Percentiles rank a stretch among this genome's conserved stretches.
These are phyloP conservation scores for Lomographa bimaculata DNA, from an alignment of 2,888 invertebrate species.

Conservation along the genomic window DNA sequence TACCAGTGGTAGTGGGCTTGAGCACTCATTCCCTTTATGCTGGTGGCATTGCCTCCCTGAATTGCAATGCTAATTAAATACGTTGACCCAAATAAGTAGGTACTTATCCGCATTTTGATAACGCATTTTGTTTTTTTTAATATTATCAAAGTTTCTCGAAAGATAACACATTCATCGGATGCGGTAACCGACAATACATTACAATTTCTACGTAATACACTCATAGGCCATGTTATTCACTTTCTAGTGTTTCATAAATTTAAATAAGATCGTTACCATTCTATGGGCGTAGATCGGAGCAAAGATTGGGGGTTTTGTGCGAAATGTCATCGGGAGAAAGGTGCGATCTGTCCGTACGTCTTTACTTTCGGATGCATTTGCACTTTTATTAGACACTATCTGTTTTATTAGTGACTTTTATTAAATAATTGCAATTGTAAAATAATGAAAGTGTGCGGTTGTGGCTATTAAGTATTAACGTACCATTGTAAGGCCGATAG, in stretches of 20 bases:
- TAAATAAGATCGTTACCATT: conserved; percentile 63
- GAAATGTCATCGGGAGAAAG: conserved; percentile 23
- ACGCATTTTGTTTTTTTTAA: too few species aligned
- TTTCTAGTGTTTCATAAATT: conserved; percentile 59
- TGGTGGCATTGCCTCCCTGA: too few species aligned
- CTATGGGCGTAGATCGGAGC: conserved; percentile 44
- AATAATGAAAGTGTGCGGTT: conserved; percentile 2
- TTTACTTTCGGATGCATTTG: conserved; percentile 19
- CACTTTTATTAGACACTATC: conserved; percentile 15
- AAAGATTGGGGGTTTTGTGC: conserved; percentile 37
- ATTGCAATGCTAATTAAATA: too few species aligned
- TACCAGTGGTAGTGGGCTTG: too few species aligned
- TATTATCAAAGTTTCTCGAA: conserved; percentile 5
- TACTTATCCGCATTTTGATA: too few species aligned
- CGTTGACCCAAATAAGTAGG: too few species aligned
- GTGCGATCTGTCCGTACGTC: conserved; percentile 14
- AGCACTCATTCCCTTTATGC: too few species aligned
- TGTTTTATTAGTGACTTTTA: conserved; percentile 17
- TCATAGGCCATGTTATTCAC: conserved; percentile 47
- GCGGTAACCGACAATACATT: conserved; percentile 20
- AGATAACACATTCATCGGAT: conserved; percentile 3
- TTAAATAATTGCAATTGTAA: conserved; percentile 13
- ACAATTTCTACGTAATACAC: conserved; percentile 34
- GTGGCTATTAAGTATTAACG: too few species aligned
- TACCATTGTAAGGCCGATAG: too few species aligned